A percentile compares a stretch with the other conserved stretches of the same genome.
phyloP scores from a whole-genome alignment of 2,113 vertebrate species.

The Theropithecus gelada region DNA sequence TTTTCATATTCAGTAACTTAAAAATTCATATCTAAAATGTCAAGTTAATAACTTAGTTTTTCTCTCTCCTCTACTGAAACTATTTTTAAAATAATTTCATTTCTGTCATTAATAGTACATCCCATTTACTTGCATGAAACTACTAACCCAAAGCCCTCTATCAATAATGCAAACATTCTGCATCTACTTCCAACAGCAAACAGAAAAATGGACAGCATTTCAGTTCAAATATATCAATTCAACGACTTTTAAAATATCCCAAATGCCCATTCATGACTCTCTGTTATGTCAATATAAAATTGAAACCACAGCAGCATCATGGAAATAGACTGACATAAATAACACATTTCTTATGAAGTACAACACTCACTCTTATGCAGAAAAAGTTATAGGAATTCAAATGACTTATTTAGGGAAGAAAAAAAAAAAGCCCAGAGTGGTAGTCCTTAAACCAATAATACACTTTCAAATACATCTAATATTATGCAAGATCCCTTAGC shows the following conservation, averaged over 20 bases:
- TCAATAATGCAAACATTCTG: neutral
- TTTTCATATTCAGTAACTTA: neutral
- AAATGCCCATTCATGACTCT: neutral
- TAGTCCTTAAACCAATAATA: conserved; percentile 32
- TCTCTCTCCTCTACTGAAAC: neutral
- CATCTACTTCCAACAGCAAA: neutral
- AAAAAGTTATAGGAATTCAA: conserved; percentile 8
- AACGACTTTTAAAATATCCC: conserved; percentile 39
- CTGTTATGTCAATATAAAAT: neutral
- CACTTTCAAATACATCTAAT: neutral
- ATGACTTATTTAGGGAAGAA: neutral
- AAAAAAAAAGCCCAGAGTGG: neutral
- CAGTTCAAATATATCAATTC: neutral
- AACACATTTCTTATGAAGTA: neutral
- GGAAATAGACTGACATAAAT: neutral
- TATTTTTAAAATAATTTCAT: neutral
- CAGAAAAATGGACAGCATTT: conserved; percentile 5
- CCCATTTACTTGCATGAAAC: neutral
- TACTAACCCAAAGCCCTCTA: neutral
- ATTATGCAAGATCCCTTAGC: neutral
- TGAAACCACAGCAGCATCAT: neutral
- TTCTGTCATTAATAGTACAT: neutral
- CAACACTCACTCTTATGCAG: neutral
- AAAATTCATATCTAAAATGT: conserved; percentile 36
- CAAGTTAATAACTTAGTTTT: conserved; percentile 44